Evolutionary conservation across 2,888 invertebrate genomes (phyloP).

Genomic region (Plebejus argus): DNA sequence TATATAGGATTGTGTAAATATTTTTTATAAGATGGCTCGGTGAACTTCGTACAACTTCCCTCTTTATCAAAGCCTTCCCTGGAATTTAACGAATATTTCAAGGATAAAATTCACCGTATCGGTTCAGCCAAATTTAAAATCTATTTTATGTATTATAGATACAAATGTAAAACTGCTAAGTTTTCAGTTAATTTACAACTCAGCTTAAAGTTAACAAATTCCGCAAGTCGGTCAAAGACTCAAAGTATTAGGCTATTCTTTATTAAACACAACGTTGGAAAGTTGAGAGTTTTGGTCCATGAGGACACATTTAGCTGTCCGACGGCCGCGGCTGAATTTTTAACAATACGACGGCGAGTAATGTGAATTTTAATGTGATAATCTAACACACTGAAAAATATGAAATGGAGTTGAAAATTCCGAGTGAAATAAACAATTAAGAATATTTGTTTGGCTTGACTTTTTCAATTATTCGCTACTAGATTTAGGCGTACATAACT

Average conservation of each 20-base stretch:
- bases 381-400: neutral
- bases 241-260: neutral
- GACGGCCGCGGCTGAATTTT: neutral
- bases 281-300: neutral
- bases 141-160: neutral
- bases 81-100: too few relatives aligned
- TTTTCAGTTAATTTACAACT: neutral
- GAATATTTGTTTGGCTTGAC: neutral
- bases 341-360: neutral
- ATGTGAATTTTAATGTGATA: conserved; percentile 2
- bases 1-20: too few relatives aligned
- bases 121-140: neutral
- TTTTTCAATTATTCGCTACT: too few relatives aligned
- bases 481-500: too few relatives aligned
- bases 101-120: too few relatives aligned
- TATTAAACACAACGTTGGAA: neutral
- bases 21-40: too few relatives aligned
- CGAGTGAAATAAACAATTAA: neutral
- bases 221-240: neutral
- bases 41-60: too few relatives aligned
- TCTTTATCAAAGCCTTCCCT: too few relatives aligned
- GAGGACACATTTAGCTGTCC: neutral
- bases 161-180: neutral
- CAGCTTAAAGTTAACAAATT: neutral
- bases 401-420: neutral